phyloP scores from a whole-genome alignment of 2,888 invertebrate genomes.

The Scotopteryx bipunctaria region DNA sequence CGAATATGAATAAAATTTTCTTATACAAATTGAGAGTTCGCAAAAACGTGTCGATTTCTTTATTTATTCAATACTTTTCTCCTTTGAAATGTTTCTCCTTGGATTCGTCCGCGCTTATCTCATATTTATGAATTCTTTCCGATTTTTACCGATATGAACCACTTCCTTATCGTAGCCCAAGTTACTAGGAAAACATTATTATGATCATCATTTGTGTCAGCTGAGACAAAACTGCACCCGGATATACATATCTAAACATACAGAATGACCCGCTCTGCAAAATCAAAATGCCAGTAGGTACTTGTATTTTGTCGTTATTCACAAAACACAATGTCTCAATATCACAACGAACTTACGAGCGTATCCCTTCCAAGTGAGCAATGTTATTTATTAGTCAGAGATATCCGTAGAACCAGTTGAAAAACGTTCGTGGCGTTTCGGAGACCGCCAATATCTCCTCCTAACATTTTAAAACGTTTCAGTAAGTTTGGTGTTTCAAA shows the following conservation, averaged over 20 bases:
- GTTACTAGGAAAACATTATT: not conserved
- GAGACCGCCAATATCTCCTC: constrained; percentile 67
- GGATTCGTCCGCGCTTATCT: constrained; percentile 69
- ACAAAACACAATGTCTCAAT: constrained; percentile 22
- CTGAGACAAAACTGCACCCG: too few relatives aligned
- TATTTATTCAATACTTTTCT: constrained; percentile 78
- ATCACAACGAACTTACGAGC: constrained; percentile 45
- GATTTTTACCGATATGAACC: constrained; percentile 59
- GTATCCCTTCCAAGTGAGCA: constrained; percentile 37
- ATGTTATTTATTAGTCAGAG: constrained; percentile 61
- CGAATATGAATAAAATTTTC: constrained; percentile 78
- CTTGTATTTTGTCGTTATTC: not conserved
- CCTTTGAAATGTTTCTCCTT: constrained; percentile 68
- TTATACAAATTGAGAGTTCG: constrained; percentile 77
- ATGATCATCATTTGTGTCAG: not conserved
- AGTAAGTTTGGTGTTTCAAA: constrained; percentile 61
- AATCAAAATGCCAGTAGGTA: too few relatives aligned
- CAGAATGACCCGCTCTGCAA: too few relatives aligned
- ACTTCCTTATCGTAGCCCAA: constrained; percentile 50
- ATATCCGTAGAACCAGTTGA: constrained; percentile 57
- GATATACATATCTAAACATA: too few relatives aligned
- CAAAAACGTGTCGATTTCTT: constrained; percentile 80
- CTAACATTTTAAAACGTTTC: constrained; percentile 65
- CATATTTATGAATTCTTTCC: constrained; percentile 71
- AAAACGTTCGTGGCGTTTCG: constrained; percentile 56